phyloP scores from a whole-genome alignment of 2,888 invertebrate genomes.

The Silvanus unidentatus region DNA sequence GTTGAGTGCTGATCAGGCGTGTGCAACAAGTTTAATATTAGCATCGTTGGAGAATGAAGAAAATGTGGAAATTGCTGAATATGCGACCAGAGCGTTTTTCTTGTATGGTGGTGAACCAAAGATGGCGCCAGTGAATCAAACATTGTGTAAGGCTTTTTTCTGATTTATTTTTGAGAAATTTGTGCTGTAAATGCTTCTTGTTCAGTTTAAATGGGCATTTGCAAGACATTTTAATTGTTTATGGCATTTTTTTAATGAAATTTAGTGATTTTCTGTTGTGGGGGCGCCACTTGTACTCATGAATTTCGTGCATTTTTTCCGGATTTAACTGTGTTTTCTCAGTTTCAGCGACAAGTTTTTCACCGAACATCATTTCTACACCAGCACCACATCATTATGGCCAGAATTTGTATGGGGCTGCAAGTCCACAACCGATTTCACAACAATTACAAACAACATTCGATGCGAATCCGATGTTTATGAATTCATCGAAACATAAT shows the following conservation, averaged over 20 bases:
- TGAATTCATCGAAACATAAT: slow-evolving; percentile 79
- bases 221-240: no score
- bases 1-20: slow-evolving; percentile 80
- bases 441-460: slow-evolving; percentile 19
- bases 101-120: slow-evolving; percentile 78
- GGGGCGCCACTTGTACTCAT: no score
- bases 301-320: no score
- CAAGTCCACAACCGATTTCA: slow-evolving; percentile 19
- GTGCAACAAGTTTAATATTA: slow-evolving; percentile 78
- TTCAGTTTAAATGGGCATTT: no score
- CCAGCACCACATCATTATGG: slow-evolving; percentile 21
- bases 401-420: slow-evolving; percentile 16
- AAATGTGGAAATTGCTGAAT: slow-evolving; percentile 68
- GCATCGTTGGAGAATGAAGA: slow-evolving; percentile 64
- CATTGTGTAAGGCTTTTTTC: slow-evolving; percentile 29
- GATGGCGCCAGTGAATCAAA: slow-evolving; percentile 26
- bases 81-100: slow-evolving; percentile 90
- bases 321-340: slow-evolving; percentile 5
- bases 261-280: no score
- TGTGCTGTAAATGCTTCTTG: no score
- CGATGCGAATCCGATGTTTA: slow-evolving; percentile 29
- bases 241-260: no score
- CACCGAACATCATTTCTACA: slow-evolving; percentile 44
- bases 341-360: slow-evolving; percentile 32
- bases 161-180: slow-evolving; percentile 1